Conservation (phyloP, 2,113 vertebrate genomes). For the Odontophorus gujanensis region DNA sequence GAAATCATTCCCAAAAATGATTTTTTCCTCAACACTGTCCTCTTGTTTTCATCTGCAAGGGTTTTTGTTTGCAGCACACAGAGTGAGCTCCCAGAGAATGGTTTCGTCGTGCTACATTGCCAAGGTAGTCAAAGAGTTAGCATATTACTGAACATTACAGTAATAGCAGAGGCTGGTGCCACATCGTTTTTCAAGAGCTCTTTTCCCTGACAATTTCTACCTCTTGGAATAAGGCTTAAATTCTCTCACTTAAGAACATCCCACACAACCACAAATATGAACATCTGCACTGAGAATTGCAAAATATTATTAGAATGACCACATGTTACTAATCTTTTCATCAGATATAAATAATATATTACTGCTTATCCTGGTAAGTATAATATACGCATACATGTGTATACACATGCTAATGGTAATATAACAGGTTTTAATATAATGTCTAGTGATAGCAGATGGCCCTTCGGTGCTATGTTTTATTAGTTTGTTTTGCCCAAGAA, state of each 20-base stretch:
- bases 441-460: slow-evolving; percentile 4
- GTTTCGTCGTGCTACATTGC: not conserved
- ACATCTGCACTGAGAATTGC: not conserved
- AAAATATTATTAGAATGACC: not conserved
- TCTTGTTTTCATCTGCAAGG: not conserved
- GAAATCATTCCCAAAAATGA: not conserved
- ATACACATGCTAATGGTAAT: not conserved
- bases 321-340: not conserved
- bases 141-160: not conserved
- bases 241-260: not conserved
- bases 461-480: not conserved
- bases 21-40: not conserved
- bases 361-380: not conserved
- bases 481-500: slow-evolving; percentile 44
- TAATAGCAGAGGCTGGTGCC: not conserved
- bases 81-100: not conserved
- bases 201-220: accelerated
- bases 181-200: not conserved
- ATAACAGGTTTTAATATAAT: not conserved
- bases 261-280: accelerated
- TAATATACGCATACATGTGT: not conserved
- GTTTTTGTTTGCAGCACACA: not conserved
- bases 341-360: not conserved
- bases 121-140: not conserved
- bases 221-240: not conserved